Evolutionary conservation across 2,888 invertebrate species (phyloP).

Genomic region (Odiellus spinosus): DNA sequence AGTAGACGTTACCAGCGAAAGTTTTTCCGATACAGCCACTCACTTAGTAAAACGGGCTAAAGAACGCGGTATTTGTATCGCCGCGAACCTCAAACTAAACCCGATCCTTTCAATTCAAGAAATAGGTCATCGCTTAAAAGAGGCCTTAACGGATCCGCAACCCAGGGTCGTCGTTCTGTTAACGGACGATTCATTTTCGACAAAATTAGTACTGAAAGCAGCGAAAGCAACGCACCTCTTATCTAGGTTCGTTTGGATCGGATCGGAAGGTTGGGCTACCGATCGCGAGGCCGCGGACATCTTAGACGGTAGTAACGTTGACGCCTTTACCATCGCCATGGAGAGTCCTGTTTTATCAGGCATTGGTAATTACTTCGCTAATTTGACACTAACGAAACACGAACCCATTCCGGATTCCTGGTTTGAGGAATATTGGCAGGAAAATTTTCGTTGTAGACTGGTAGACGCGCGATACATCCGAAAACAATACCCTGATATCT

Average conservation of each 20-base stretch:
- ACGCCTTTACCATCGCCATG: conserved; percentile 20
- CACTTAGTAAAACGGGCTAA: conserved; percentile 22
- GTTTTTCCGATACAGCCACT: conserved; percentile 24
- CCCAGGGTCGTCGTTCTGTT: conserved; percentile 26
- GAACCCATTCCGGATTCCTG: conserved; percentile 30
- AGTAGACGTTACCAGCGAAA: conserved; percentile 26
- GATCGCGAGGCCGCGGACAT: conserved; percentile 4
- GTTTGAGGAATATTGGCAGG: conserved; percentile 33
- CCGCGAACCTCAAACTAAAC: conserved; percentile 22
- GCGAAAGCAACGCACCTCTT: conserved; percentile 20
- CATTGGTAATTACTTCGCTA: conserved; percentile 25
- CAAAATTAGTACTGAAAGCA: conserved; percentile 26
- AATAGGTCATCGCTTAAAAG: conserved; percentile 8
- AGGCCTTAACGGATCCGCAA: conserved; percentile 5
- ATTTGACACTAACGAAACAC: conserved; percentile 25
- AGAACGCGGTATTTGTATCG: conserved; percentile 23
- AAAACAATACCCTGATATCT: conserved; percentile 22
- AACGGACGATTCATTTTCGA: conserved; percentile 25
- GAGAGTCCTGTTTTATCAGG: conserved; percentile 23
- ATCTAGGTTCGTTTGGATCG: conserved; percentile 10
- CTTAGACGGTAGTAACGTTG: conserved; percentile 24
- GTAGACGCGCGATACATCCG: conserved; percentile 22
- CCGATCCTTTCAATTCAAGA: conserved; percentile 3
- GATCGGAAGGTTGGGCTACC: conserved; percentile 13
- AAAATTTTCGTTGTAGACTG: conserved; percentile 27